Base-by-base conservation (phyloP, 2,113 vertebrate species). In the Hypocryptadius cinnamomeus region DNA sequence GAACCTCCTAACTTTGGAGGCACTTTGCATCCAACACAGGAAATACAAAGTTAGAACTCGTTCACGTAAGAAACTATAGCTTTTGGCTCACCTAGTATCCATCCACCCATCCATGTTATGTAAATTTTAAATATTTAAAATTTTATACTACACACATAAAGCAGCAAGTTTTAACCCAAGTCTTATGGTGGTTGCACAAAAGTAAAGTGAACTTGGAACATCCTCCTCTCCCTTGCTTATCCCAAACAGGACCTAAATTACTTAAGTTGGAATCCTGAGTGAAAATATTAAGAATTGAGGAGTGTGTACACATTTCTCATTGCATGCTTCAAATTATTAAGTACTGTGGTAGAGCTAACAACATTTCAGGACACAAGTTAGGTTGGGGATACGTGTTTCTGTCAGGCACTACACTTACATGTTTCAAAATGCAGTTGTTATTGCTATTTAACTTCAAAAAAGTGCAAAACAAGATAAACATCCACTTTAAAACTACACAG, bases 81-180 rank as follows among this genome's bases (percentile, higher is more conserved):
- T 91, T 85, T 42, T 57, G 40, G 19, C 31, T 24, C n/a, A 86
- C 17, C 11, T 59, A 35, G 3, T 24, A 56, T 19, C 35, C 14
- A 16, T 13, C 9, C 31, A 54, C 24, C 4, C 8, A 9, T 7
- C 9, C 9, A 19, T 1, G 0, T 18, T 28, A 48, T 3, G 3
- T 21, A 25, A 8, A 65, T 35, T 73, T 78, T 28, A 50, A 61
- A 45, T 30, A 65, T 35, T 73, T 78, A 25, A 50, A 61, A 45
- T 30, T 68, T 50, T 60, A 28, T 33, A 42, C 6, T 37, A 35
- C 13, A 59, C 1, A 4, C 9, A 63, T 33, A 54, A 79, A 40
- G 42, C 21, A 71, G 53, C 4, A 5, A n/a, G n/a, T n/a, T n/a
- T n/a, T 25, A 45, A 81, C 39, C 40, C 4, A 2, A 89, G 10